These are phyloP conservation scores for Coremacera marginata DNA, from an alignment of 2,888 invertebrate species.

Conservation along the genomic window DNA sequence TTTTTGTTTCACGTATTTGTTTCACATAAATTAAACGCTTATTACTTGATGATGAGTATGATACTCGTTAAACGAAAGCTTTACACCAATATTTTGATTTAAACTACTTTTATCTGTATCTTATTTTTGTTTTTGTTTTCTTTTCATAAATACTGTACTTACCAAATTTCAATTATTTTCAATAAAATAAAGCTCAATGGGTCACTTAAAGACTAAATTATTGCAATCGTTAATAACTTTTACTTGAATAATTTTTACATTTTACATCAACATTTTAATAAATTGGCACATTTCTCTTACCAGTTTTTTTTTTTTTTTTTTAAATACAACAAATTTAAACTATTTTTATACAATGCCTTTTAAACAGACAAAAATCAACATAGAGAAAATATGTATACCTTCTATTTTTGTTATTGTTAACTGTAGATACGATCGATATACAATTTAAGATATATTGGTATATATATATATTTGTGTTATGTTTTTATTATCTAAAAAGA, in stretches of 20 bases:
- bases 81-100: constrained; percentile 24
- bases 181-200: constrained; percentile 35
- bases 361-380: constrained; percentile 6
- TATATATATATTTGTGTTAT: constrained; percentile 37
- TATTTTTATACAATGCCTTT: constrained; percentile 10
- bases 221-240: constrained; percentile 15
- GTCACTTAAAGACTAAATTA: constrained; percentile 24
- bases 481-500: constrained; percentile 1
- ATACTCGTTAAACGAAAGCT: constrained; percentile 32
- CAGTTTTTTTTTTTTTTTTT: too few relatives aligned
- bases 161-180: constrained; percentile 18
- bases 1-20: background rate
- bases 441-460: background rate
- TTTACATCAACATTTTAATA: constrained; percentile 37
- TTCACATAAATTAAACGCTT: constrained; percentile 16
- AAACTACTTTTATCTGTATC: background rate
- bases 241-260: background rate
- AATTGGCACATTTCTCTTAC: constrained; percentile 52
- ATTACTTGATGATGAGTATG: constrained; percentile 17
- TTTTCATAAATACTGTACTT: constrained; percentile 30
- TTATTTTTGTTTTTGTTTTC: background rate
- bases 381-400: background rate
- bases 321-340: background rate
- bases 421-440: too few relatives aligned
- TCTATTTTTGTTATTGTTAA: background rate